Evolutionary conservation across 2,888 invertebrate species (phyloP), one percentile per base, ranked within the genome.

Genomic region (Branchipolynoe longqiensis): DNA sequence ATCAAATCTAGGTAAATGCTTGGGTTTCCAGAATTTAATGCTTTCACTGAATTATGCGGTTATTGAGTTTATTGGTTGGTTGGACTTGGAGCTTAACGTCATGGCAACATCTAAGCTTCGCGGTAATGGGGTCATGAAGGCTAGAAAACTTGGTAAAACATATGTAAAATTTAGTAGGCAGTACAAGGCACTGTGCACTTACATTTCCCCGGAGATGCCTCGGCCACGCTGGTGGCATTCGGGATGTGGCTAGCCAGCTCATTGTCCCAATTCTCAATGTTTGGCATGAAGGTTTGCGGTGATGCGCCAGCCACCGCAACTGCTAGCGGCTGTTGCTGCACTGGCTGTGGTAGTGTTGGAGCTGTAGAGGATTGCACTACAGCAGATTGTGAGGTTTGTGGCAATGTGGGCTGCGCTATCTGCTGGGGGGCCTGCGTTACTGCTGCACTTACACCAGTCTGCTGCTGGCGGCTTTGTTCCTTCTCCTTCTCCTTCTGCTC

Each of bases 341-440:
- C 95, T 92, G 96, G 96, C 91, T 96, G 97, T 54, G 96, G 96
- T 90, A 97, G 96, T 73, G 4, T 8, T 25, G 36, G 14, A 74
- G 12, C 8, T 18, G 14, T 22, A 14, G 33, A 74, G 18, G 4
- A 36, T 14, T 31, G 74, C n/a, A n/a, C n/a, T n/a, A n/a, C n/a
- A 25, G 14, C 25, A 22, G 14, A 14, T n/a, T 14, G 14, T 18
- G 14, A 14, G 64, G 28, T 14, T 12, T n/a, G n/a, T n/a, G n/a
- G n/a, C n/a, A n/a, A n/a, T n/a, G n/a, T n/a, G 25, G 40, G 73
- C 69, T 69, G 69, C 38, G 33, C 36, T 33, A 36, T 33, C 38
- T 8, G 31, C n/a, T 78, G 78, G 31, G 38, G 36, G 6, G 25
- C 12, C 1, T 38, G 22, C 12, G 36, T 4, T 33, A 25, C n/a